Base-by-base conservation (phyloP, 2,797 vertebrate genomes). In the Dermochelys coriacea region DNA sequence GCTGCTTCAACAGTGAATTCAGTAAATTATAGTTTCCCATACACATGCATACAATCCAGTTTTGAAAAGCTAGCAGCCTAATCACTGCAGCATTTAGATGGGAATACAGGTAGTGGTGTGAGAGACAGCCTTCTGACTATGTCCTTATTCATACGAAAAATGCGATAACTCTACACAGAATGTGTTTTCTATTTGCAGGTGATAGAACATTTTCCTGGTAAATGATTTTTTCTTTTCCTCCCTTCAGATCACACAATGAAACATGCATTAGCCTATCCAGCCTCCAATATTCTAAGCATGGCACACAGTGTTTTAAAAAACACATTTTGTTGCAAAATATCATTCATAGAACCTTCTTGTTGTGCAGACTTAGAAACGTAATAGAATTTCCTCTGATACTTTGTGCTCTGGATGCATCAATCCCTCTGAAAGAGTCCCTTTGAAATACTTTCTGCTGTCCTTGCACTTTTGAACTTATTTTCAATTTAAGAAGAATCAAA, bases 171-270 rank as follows among this genome's bases (percentile, higher is more conserved):
- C 18, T 7, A 78, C 2, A 10, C 34, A 84, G 45, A 64, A 74
- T 55, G 87, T 54, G 85, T 87, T 94, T 89, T 93, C 89, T 92
- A 92, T 95, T 90, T 84, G 83, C 84, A 97, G 93, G 87, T 91
- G 94, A 47, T 89, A 86, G 91, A 92, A 87, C 89, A 91, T 54
- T 75, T 82, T 84, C 93, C 90, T 97, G 82, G 82, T 90, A 96
- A 84, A 91, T 84, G 45, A n/a, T 55, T 59, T 87, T 82, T 80
- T 80, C 94, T 93, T 93, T 96, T 87, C 85, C 90, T 94, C 86
- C 95, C 85, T 90, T 97, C 94, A 93, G 96, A 96, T 92, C 0
- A 83, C 91, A 94, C 87, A 92, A 92, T 95, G 96, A 95, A 96
- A 93, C 3, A 34, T 9, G 90, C 71, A 64, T 91, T 31, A 88